Evolutionary conservation across 2,888 invertebrate species (phyloP).

Genomic region (Drosophila nr. perissopoda): DNA sequence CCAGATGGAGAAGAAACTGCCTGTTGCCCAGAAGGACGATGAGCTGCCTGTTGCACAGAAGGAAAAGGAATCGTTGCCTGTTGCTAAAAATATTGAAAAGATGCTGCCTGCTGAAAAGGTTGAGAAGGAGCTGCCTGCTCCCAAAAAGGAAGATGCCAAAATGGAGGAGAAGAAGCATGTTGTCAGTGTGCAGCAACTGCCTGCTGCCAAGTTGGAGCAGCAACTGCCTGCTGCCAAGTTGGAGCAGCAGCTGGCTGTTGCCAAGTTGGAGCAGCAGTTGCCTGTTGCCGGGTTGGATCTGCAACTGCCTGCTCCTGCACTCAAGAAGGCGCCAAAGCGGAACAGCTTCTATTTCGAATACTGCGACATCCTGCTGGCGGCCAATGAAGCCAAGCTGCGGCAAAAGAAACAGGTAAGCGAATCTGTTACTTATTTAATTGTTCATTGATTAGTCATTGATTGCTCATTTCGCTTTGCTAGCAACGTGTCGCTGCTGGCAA

Average conservation of each 20-base stretch:
- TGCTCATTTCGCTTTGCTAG: neutral
- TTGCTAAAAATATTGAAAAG: neutral
- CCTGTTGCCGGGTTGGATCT: neutral
- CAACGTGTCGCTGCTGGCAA: slow-evolving; percentile 56
- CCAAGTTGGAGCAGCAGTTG: neutral
- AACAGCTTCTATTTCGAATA: slow-evolving; percentile 59
- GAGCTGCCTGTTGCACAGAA: neutral
- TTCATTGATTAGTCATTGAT: no score
- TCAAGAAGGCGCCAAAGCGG: slow-evolving; percentile 8
- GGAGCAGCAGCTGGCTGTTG: no score
- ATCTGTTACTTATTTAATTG: neutral
- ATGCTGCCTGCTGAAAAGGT: neutral
- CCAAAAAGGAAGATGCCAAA: neutral
- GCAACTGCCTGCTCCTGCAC: no score
- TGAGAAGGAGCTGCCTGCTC: neutral
- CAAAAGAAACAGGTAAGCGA: slow-evolving; percentile 73
- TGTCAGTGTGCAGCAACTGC: neutral
- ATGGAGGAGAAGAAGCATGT: neutral
- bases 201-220: neutral
- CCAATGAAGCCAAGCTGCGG: slow-evolving; percentile 73
- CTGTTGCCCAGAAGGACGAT: neutral
- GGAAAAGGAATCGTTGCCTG: no score
- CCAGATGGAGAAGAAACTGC: neutral
- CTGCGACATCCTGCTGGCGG: slow-evolving; percentile 79
- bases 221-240: neutral